A percentile compares a stretch with the other conserved stretches of the same genome.
phyloP scores from a whole-genome alignment of 2,797 vertebrate species.

The Columba guinea region DNA sequence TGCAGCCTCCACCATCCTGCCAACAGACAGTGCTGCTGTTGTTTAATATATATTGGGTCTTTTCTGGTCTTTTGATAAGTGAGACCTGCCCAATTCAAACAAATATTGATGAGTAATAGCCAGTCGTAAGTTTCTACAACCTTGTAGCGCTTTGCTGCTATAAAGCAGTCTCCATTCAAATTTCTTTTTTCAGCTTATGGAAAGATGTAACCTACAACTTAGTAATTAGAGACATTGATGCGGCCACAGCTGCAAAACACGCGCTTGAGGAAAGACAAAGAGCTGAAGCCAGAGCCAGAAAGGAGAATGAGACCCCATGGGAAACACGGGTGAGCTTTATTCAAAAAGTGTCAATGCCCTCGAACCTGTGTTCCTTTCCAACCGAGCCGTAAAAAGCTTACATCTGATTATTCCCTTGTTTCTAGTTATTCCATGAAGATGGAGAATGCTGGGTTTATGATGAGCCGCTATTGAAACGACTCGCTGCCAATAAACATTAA shows the following conservation, averaged over 20 bases:
- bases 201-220: constrained; percentile 95
- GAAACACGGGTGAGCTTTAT: constrained; percentile 90
- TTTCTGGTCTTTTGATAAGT: background rate
- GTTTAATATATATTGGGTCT: background rate
- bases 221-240: constrained; percentile 94
- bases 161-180: background rate
- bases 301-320: constrained; percentile 94
- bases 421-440: constrained; percentile 95
- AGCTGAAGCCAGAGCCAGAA: constrained; percentile 94
- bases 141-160: background rate
- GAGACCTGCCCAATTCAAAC: background rate
- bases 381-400: fast-evolving
- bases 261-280: constrained; percentile 94
- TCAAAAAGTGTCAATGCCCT: background rate
- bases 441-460: constrained; percentile 99
- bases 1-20: background rate
- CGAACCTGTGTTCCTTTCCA: background rate
- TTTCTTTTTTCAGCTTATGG: constrained; percentile 85
- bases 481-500: constrained; percentile 86
- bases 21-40: background rate
- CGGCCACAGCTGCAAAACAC: constrained; percentile 96
- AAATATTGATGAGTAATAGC: background rate
- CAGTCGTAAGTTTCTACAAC: fast-evolving
- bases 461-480: constrained; percentile 93
- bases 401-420: background rate